Conservation (phyloP, 1,140 invertebrate species). For the Leptinotarsa undecemlineata region DNA sequence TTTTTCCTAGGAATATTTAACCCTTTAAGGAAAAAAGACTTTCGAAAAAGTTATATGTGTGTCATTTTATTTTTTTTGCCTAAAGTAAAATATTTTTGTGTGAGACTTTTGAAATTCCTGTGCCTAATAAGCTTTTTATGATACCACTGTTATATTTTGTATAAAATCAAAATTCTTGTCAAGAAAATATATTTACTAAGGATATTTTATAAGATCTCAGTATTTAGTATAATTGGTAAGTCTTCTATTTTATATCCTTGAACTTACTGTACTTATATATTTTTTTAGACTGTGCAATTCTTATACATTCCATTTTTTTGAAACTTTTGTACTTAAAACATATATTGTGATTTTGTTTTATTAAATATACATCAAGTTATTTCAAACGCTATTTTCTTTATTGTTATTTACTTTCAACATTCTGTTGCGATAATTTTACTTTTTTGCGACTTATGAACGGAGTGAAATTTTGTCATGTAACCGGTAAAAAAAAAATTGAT, state of each 20-base stretch:
- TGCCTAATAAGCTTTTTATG: slow-evolving; percentile 43
- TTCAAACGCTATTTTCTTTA: neutral
- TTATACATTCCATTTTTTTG: slow-evolving; percentile 35
- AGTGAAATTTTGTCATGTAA: no score
- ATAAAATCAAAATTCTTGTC: slow-evolving; percentile 31
- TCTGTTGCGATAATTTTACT: no score
- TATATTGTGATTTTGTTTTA: slow-evolving; percentile 38
- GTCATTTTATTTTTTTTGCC: slow-evolving; percentile 28
- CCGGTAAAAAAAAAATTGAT: no score
- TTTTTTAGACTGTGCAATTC: slow-evolving; percentile 34
- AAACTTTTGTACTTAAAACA: slow-evolving; percentile 23
- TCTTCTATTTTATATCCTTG: slow-evolving; percentile 27
- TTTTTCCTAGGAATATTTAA: slow-evolving; percentile 24
- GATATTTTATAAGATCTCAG: slow-evolving; percentile 44
- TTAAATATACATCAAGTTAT: slow-evolving; percentile 18
- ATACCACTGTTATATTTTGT: slow-evolving; percentile 29
- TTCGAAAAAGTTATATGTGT: slow-evolving; percentile 6
- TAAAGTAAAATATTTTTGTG: slow-evolving; percentile 28
- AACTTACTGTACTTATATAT: slow-evolving; percentile 25
- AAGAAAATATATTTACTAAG: slow-evolving; percentile 24
- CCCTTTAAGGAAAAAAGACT: slow-evolving; percentile 39
- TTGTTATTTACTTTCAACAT: no score
- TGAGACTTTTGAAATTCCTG: slow-evolving; percentile 34
- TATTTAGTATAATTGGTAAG: slow-evolving; percentile 33
- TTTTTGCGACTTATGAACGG: no score